phyloP scores from a whole-genome alignment of 2,888 invertebrate species.

The Dysmachus trigonus region DNA sequence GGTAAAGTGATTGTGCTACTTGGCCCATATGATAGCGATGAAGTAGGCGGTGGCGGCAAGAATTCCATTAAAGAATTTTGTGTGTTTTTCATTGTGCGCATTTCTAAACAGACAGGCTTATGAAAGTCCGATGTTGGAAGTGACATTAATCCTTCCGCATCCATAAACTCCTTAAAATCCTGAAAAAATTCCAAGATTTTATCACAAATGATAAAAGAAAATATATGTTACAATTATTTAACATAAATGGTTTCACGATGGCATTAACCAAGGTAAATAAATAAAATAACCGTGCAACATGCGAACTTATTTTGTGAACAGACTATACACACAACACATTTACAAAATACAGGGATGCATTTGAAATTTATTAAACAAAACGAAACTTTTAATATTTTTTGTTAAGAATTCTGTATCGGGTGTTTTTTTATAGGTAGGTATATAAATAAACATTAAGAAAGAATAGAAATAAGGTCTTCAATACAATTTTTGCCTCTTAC shows the following conservation, averaged over 20 bases:
- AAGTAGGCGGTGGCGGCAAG: conserved; percentile 54
- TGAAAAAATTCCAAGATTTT: conserved; percentile 65
- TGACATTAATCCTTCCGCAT: conserved; percentile 89
- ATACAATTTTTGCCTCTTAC: too few relatives aligned
- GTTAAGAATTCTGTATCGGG: too few relatives aligned
- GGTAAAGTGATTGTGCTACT: conserved; percentile 63
- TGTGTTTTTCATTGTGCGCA: conserved; percentile 69
- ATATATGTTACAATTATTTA: not conserved
- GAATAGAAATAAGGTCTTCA: too few relatives aligned
- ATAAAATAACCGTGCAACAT: not conserved
- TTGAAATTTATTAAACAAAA: not conserved
- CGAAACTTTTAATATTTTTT: too few relatives aligned
- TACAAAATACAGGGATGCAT: not conserved
- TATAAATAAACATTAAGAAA: too few relatives aligned
- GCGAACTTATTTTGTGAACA: not conserved
- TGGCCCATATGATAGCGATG: conserved; percentile 61
- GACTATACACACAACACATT: too few relatives aligned
- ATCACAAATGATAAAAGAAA: too few relatives aligned
- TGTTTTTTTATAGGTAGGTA: too few relatives aligned
- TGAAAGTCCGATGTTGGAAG: conserved; percentile 85
- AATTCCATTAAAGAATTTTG: conserved; percentile 55
- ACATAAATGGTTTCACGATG: not conserved
- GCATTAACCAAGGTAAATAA: not conserved
- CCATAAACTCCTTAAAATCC: conserved; percentile 91
- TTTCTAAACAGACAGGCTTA: conserved; percentile 83